Evolutionary conservation across 2,113 vertebrate species (phyloP).

Genomic region (Marcusenius ussheri): DNA sequence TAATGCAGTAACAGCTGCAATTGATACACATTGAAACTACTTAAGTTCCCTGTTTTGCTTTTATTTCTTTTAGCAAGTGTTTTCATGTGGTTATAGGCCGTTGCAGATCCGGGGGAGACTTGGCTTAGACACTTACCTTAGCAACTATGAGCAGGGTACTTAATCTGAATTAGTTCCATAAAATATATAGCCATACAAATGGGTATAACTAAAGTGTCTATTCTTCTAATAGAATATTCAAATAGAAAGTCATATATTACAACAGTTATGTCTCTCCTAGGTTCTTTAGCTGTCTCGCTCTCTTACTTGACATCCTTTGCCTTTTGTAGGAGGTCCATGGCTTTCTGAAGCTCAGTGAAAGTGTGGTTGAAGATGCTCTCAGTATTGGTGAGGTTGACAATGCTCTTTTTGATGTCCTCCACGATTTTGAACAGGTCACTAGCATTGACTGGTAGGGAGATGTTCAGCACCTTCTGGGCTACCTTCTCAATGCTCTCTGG

Average conservation of each 20-base stretch:
- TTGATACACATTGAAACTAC: background rate
- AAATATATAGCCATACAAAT: background rate
- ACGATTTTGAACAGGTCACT: slow-evolving; percentile 52
- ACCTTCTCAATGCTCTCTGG: slow-evolving; percentile 75
- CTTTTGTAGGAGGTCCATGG: slow-evolving; percentile 53
- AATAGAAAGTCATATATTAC: background rate
- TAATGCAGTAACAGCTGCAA: background rate
- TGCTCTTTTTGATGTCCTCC: slow-evolving; percentile 58
- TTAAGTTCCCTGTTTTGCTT: background rate
- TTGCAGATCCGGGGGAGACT: background rate
- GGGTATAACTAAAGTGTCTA: background rate
- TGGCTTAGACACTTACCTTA: background rate
- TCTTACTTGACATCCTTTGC: slow-evolving; percentile 62
- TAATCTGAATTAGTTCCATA: background rate
- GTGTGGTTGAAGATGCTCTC: slow-evolving; percentile 63
- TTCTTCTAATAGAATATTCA: background rate
- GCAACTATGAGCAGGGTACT: background rate
- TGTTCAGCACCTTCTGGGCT: slow-evolving; percentile 65
- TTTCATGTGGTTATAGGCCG: background rate
- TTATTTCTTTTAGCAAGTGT: background rate
- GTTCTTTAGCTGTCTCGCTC: background rate
- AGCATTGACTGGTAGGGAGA: slow-evolving; percentile 63
- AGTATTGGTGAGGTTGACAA: slow-evolving; percentile 58
- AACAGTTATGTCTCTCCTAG: background rate
- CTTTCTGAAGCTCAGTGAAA: slow-evolving; percentile 44